Conservation (phyloP, 2,797 vertebrate species). For the Neosalanx taihuensis region DNA sequence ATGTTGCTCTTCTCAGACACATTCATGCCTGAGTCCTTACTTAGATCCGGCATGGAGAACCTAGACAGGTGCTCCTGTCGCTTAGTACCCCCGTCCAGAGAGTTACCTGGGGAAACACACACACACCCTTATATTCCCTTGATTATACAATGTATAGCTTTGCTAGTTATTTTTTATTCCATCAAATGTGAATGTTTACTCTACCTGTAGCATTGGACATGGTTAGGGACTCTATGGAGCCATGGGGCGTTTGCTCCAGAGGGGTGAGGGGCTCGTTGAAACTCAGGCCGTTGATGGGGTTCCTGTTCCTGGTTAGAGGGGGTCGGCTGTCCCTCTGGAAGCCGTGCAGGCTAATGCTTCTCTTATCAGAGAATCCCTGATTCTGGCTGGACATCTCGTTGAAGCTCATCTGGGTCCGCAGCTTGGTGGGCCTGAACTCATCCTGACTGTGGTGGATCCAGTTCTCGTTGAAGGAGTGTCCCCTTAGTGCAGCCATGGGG, state of each 20-base stretch:
- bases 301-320: constrained; percentile 85
- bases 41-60: constrained; percentile 98
- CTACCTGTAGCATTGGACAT: constrained; percentile 94
- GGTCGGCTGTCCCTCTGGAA: constrained; percentile 85
- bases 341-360: constrained; percentile 88
- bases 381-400: constrained; percentile 91
- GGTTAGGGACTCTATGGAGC: constrained; percentile 92
- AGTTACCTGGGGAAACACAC: constrained; percentile 77
- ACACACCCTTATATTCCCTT: constrained; percentile 17
- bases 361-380: constrained; percentile 82
- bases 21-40: constrained; percentile 96
- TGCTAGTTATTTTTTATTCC: not conserved
- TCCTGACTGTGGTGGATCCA: constrained; percentile 92
- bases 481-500: constrained; percentile 87
- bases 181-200: too few relatives aligned
- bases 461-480: constrained; percentile 86
- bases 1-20: constrained; percentile 96
- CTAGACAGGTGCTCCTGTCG: constrained; percentile 95
- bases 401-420: constrained; percentile 95
- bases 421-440: constrained; percentile 89
- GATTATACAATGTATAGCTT: too few relatives aligned
- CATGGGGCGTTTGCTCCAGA: constrained; percentile 89
- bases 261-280: constrained; percentile 90
- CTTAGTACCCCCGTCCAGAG: constrained; percentile 87
- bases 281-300: constrained; percentile 88